A percentile compares a stretch with the other conserved stretches of the same genome.
Conservation (phyloP, 2,888 invertebrate genomes). For the Rhabditophanes sp. region DNA sequence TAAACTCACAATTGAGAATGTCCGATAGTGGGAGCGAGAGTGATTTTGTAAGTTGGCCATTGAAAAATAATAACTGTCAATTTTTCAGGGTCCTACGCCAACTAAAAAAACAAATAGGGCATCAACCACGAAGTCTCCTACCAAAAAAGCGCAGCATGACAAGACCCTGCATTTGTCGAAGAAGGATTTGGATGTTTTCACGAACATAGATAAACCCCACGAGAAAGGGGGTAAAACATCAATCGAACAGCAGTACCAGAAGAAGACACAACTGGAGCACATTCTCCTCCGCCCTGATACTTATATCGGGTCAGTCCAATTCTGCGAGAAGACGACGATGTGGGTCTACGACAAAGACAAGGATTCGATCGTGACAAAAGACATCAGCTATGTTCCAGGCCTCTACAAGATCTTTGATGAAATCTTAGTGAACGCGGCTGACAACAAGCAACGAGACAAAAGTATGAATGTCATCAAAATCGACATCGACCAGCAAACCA, state of each 20-base stretch:
- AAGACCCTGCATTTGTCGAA: too few species aligned
- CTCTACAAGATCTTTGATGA: conserved; percentile 98
- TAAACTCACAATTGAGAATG: too few species aligned
- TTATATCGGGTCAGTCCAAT: conserved; percentile 64
- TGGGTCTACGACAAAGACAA: too few species aligned
- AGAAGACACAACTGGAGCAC: conserved; percentile 89
- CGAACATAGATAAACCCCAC: conserved; percentile 27
- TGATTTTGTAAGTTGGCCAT: too few species aligned
- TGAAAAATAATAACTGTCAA: too few species aligned
- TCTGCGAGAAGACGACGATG: conserved; percentile 20
- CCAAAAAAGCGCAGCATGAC: too few species aligned
- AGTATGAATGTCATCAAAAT: conserved; percentile 47
- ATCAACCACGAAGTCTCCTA: too few species aligned
- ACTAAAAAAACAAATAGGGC: too few species aligned
- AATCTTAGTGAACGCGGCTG: conserved; percentile 65
- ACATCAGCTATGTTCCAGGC: conserved; percentile 83
- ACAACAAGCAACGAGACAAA: conserved; percentile 39
- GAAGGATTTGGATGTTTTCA: conserved; percentile 27
- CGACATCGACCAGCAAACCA: conserved; percentile 60
- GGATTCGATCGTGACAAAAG: conserved; percentile 63
- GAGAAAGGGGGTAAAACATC: conserved; percentile 49
- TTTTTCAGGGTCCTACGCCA: too few species aligned
- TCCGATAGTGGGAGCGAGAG: too few species aligned
- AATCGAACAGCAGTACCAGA: conserved; percentile 64
- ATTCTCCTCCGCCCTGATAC: conserved; percentile 89